These are phyloP conservation scores for Apodemia duryi DNA, from an alignment of 2,888 invertebrate genomes.

Conservation along the genomic window DNA sequence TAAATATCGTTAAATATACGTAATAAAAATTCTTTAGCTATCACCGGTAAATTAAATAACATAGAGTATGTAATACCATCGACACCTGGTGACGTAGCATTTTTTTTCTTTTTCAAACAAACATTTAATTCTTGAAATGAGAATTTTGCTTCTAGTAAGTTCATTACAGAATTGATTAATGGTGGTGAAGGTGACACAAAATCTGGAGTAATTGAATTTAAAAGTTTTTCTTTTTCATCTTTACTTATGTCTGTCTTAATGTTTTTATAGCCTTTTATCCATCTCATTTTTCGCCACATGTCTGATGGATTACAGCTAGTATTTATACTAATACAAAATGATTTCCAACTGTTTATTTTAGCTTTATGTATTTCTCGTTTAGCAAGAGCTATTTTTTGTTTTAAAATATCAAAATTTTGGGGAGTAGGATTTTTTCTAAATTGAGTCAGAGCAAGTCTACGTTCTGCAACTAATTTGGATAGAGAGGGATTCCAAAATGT, in stretches of 20 bases:
- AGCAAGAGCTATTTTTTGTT: constrained; percentile 12
- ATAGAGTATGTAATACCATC: neutral
- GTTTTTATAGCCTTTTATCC: constrained; percentile 2
- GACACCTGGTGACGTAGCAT: neutral
- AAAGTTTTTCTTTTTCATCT: neutral
- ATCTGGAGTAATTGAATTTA: neutral
- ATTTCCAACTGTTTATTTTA: neutral
- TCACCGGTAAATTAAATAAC: neutral
- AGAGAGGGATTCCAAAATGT: constrained; percentile 33
- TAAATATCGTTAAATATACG: neutral
- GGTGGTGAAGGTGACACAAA: neutral
- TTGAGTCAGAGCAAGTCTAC: constrained; percentile 27
- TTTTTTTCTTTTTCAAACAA: constrained; percentile 8
- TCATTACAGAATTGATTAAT: neutral
- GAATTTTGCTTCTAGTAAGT: neutral
- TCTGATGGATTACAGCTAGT: neutral
- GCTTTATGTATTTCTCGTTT: neutral
- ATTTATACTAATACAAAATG: constrained; percentile 2
- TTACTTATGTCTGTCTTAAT: neutral
- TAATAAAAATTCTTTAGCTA: constrained; percentile 1
- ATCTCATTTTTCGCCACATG: neutral
- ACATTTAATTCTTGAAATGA: neutral
- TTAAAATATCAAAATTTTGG: constrained; percentile 22
- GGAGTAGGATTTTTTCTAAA: constrained; percentile 35
- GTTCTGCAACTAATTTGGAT: constrained; percentile 32